Evolutionary conservation across 2,797 vertebrate genomes (phyloP).

Genomic region (Pelochelys cantorii): DNA sequence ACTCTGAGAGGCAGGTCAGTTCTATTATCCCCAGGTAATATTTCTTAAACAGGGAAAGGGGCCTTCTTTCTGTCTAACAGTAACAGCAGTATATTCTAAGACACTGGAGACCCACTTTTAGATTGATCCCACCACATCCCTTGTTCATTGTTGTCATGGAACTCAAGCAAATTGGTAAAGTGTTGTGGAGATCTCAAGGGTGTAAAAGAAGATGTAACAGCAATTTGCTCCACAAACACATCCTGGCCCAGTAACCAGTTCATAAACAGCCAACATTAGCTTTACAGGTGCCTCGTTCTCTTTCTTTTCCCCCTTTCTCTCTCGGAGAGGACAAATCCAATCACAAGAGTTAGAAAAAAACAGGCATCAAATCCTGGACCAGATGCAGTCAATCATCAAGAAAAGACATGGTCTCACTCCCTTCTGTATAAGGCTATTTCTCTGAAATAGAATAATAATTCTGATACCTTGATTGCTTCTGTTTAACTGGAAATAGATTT

Average conservation of each 20-base stretch:
- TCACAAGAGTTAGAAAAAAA: background rate
- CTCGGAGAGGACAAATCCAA: background rate
- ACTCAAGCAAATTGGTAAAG: background rate
- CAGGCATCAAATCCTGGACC: background rate
- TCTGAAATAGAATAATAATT: background rate
- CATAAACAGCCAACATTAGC: background rate
- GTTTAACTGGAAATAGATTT: slow-evolving; percentile 26
- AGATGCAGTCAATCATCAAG: background rate
- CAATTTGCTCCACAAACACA: background rate
- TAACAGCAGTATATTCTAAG: background rate
- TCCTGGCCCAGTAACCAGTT: background rate
- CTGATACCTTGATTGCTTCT: background rate
- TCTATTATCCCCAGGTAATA: too few relatives aligned
- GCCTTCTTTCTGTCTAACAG: background rate
- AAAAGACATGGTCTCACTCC: background rate
- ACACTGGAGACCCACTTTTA: background rate
- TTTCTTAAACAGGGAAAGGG: background rate
- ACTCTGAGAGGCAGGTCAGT: background rate
- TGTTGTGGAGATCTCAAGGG: background rate
- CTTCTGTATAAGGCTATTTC: background rate
- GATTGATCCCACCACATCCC: background rate
- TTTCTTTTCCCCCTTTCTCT: background rate
- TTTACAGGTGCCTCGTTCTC: background rate
- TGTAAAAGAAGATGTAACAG: background rate
- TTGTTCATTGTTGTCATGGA: background rate